A percentile compares a stretch with the other conserved stretches of the same genome.
These are phyloP conservation scores for Cryptophagus acutangulus DNA, from an alignment of 2,888 invertebrate genomes.

Conservation along the genomic window DNA sequence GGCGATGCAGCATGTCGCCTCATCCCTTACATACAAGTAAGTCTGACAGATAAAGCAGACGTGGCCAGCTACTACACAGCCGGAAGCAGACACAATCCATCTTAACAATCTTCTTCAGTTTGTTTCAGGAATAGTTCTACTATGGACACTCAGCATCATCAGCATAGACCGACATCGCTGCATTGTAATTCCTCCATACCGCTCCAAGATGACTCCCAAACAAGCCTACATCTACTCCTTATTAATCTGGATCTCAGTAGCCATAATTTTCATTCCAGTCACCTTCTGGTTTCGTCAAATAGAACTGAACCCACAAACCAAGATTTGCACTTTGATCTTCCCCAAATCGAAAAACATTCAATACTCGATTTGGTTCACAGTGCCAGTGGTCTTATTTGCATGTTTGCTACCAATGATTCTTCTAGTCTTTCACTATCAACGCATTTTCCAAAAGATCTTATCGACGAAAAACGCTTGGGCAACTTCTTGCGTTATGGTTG, in stretches of 20 bases:
- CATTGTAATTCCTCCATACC: constrained; percentile 54
- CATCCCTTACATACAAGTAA: constrained; percentile 55
- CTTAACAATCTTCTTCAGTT: constrained; percentile 45
- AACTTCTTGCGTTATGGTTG: constrained; percentile 47
- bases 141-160: constrained; percentile 56
- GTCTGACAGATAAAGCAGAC: constrained; percentile 3
- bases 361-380: constrained; percentile 51
- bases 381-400: constrained; percentile 50
- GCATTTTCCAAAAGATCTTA: constrained; percentile 53
- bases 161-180: constrained; percentile 55
- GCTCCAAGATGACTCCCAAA: constrained; percentile 49
- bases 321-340: constrained; percentile 54
- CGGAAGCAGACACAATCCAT: background rate
- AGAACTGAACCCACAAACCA: constrained; percentile 29
- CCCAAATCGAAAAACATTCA: constrained; percentile 48
- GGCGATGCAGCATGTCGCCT: constrained; percentile 51
- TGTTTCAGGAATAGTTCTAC: constrained; percentile 54
- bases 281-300: constrained; percentile 51
- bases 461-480: constrained; percentile 52
- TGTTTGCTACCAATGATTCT: constrained; percentile 53
- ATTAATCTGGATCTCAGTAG: constrained; percentile 51
- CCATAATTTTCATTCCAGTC: constrained; percentile 51
- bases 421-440: constrained; percentile 53
- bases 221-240: constrained; percentile 46
- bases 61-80: background rate